Evolutionary conservation across 1,140 invertebrate genomes (phyloP), one percentile per base, ranked within the genome.

Genomic region (Oryctes rhinoceros): DNA sequence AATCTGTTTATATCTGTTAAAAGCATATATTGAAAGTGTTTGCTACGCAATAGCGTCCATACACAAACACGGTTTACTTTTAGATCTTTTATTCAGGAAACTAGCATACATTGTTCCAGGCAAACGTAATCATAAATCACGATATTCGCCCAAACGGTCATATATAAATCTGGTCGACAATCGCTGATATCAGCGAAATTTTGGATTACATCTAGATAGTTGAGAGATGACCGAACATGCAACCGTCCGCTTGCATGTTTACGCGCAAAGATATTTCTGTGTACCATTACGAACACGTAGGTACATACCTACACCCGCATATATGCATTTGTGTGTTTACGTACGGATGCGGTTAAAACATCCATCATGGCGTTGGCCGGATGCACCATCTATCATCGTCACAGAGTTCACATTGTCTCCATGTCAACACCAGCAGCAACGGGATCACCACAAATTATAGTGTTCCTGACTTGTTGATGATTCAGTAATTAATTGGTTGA

Each of bases 311-410:
- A 24, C 37, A 71, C 10, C 20, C 18, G 5, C 4, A n/a, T 15
- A 18, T 35, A 71, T 71, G 65, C 24, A 24, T 30, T 71, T n/a
- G 11, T 71, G 65, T 71, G 75, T 76, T 76, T 53, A 49, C 24
- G 30, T 78, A 37, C 30, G 77, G 47, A 78, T 78, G 77, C 49
- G 77, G 77, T 78, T 78, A 53, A 59, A 59, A 78, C 77, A 78
- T 78, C 48, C 77, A 78, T 78, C 77, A 78, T 78, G 77, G 77
- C 10, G 77, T 49, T 59, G 47, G 49, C 77, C 77, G 77, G 77
- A 78, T 78, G 77, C 49, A 37, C 77, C 77, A 78, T 78, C 77
- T 78, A 78, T 78, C 77, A 78, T 59, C 77, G 77, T 78, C 77
- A 78, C 77, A 78, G 48, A 37, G 48, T 59, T 59, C 30, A 48